Evolutionary conservation across 2,888 invertebrate genomes (phyloP).

Genomic region (Molanna angustata): DNA sequence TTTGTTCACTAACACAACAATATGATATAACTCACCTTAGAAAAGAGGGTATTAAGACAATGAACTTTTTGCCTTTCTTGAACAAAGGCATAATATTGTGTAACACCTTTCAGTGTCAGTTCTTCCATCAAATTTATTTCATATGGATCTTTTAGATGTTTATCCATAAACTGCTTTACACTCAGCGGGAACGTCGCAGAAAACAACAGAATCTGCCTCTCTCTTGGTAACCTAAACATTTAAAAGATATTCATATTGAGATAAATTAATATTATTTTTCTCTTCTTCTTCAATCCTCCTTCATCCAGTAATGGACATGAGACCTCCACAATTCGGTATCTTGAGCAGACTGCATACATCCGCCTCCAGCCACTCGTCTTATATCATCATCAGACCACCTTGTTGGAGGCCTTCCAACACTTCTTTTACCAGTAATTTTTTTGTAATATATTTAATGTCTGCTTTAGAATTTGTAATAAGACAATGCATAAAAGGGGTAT

Average conservation of each 20-base stretch:
- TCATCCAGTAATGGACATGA: no score
- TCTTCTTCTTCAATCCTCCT: no score
- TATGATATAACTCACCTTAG: slow-evolving; percentile 74
- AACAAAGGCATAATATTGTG: slow-evolving; percentile 99
- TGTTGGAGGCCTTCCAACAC: no score
- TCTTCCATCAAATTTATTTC: slow-evolving; percentile 99
- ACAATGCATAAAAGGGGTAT: no score
- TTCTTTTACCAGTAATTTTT: no score
- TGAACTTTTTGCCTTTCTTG: slow-evolving; percentile 99
- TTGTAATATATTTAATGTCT: no score
- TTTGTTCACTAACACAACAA: no score
- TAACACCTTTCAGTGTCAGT: slow-evolving; percentile 97
- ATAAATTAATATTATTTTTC: not conserved
- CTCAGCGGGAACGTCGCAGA: slow-evolving; percentile 99
- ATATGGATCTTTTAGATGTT: slow-evolving; percentile 95
- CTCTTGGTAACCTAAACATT: slow-evolving; percentile 82
- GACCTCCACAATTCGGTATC: no score
- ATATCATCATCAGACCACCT: no score
- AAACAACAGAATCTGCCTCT: slow-evolving; percentile 96
- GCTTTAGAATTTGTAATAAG: no score
- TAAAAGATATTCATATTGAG: slow-evolving; percentile 28
- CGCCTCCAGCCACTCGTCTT: no score
- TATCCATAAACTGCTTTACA: slow-evolving; percentile 98
- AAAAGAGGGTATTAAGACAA: slow-evolving; percentile 98
- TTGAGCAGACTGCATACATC: no score